Evolutionary conservation across 2,888 invertebrate genomes (phyloP).

Genomic region (Thymelicus acteon): DNA sequence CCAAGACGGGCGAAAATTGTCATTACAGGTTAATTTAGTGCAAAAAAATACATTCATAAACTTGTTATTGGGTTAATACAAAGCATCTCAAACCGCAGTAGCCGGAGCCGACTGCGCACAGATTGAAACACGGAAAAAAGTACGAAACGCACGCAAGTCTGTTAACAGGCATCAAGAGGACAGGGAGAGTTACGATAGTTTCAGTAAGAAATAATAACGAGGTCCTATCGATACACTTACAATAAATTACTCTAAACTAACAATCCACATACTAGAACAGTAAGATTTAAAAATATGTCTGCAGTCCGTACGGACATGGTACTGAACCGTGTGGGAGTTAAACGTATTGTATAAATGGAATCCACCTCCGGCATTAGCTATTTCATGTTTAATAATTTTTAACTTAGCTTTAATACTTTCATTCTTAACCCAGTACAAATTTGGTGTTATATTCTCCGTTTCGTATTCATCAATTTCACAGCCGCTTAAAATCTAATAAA

Average conservation of each 20-base stretch:
- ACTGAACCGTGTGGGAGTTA: conserved; percentile 78
- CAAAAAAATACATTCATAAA: conserved; percentile 46
- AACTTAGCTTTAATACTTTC: conserved; percentile 49
- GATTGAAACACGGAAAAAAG: conserved; percentile 47
- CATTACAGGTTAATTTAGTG: conserved; percentile 38
- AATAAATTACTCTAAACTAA: conserved; percentile 81
- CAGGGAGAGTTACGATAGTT: conserved; percentile 57
- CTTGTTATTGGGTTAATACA: conserved; percentile 42
- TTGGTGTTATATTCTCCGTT: conserved; percentile 67
- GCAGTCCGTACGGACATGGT: conserved; percentile 72
- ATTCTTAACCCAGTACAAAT: conserved; percentile 65
- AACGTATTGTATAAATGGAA: conserved; percentile 54
- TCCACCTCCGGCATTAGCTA: conserved; percentile 58
- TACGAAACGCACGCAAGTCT: conserved; percentile 65
- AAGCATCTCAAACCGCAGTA: conserved; percentile 46
- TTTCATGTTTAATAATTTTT: conserved; percentile 65
- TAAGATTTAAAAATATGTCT: conserved; percentile 67
- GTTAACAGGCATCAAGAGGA: conserved; percentile 77
- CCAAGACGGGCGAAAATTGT: not conserved
- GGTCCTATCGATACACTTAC: conserved; percentile 77
- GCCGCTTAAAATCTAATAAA: conserved; percentile 69
- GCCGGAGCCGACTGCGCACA: conserved; percentile 50
- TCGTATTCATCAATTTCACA: conserved; percentile 75
- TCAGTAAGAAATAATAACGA: conserved; percentile 66
- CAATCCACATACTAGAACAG: conserved; percentile 76